A percentile compares a stretch with the other conserved stretches of the same genome.
Conservation (phyloP, 1,140 invertebrate species). For the Pachypeltis micranthus region DNA sequence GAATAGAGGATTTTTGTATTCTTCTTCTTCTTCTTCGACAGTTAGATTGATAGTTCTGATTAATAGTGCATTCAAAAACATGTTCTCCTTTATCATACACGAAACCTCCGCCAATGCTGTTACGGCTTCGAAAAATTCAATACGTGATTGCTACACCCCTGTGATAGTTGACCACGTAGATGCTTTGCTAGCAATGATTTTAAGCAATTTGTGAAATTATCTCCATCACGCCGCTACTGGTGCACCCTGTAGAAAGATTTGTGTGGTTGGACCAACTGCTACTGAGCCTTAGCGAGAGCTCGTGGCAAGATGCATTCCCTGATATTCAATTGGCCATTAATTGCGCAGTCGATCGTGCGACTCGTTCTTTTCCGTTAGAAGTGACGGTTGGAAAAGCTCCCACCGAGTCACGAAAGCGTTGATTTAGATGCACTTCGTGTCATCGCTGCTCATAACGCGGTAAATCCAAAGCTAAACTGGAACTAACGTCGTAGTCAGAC, state of each 20-base stretch:
- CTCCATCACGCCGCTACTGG: slow-evolving; percentile 22
- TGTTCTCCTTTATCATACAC: slow-evolving; percentile 24
- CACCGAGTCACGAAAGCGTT: slow-evolving; percentile 7
- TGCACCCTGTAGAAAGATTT: slow-evolving; percentile 28
- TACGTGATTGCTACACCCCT: slow-evolving; percentile 29
- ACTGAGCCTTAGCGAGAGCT: slow-evolving; percentile 25
- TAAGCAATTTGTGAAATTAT: slow-evolving; percentile 27
- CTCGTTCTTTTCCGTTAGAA: slow-evolving; percentile 28
- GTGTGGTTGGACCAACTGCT: slow-evolving; percentile 31
- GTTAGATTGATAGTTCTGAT: slow-evolving; percentile 25
- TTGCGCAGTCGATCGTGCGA: slow-evolving; percentile 28
- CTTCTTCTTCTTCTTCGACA: too few relatives aligned
- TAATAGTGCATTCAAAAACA: too few relatives aligned
- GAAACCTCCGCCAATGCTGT: slow-evolving; percentile 21
- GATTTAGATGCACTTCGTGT: not conserved
- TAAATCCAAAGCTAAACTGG: slow-evolving; percentile 27
- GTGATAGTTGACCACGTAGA: slow-evolving; percentile 25
- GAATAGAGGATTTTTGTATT: too few relatives aligned
- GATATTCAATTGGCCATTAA: slow-evolving; percentile 32
- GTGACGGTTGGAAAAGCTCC: slow-evolving; percentile 30
- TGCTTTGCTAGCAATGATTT: slow-evolving; percentile 28
- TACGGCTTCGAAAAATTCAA: slow-evolving; percentile 12
- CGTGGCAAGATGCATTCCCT: slow-evolving; percentile 30
- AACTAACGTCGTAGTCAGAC: slow-evolving; percentile 30
- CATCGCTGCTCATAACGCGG: slow-evolving; percentile 8